Evolutionary conservation across 2,888 invertebrate species (phyloP).

Genomic region (Standfussiana lucernea): DNA sequence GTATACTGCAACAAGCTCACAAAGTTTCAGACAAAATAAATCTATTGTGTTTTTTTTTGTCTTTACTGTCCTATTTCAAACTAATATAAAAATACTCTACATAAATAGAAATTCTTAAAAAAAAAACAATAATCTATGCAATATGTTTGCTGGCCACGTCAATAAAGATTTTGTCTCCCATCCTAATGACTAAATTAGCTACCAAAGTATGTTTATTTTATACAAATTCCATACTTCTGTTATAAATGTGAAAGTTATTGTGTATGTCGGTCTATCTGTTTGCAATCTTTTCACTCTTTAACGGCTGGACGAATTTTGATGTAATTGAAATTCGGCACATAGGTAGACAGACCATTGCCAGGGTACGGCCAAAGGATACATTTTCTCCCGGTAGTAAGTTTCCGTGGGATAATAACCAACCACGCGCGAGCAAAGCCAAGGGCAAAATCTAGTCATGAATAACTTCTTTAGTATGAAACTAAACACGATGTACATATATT

Average conservation of each 20-base stretch:
- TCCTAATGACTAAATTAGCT: not conserved
- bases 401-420: not conserved
- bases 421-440: not conserved
- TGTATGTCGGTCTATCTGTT: not conserved
- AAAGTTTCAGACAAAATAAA: not conserved
- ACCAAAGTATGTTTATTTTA: not conserved
- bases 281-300: not conserved
- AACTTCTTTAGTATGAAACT: conserved; percentile 24
- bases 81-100: not conserved
- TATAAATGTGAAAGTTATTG: not conserved
- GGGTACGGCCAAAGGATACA: not conserved
- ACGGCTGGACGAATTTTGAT: not conserved
- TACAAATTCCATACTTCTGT: not conserved
- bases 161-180: not conserved
- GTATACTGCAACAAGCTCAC: no score
- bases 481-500: conserved; percentile 16
- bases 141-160: not conserved
- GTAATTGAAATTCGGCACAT: not conserved
- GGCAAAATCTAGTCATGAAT: not conserved
- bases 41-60: not conserved
- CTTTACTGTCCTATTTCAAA: not conserved
- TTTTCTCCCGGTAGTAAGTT: not conserved
- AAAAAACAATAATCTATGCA: not conserved
- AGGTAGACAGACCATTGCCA: not conserved
- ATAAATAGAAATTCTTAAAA: not conserved